These are phyloP conservation scores for Pyrochroa serraticornis DNA, from an alignment of 2,888 invertebrate genomes.

Conservation along the genomic window DNA sequence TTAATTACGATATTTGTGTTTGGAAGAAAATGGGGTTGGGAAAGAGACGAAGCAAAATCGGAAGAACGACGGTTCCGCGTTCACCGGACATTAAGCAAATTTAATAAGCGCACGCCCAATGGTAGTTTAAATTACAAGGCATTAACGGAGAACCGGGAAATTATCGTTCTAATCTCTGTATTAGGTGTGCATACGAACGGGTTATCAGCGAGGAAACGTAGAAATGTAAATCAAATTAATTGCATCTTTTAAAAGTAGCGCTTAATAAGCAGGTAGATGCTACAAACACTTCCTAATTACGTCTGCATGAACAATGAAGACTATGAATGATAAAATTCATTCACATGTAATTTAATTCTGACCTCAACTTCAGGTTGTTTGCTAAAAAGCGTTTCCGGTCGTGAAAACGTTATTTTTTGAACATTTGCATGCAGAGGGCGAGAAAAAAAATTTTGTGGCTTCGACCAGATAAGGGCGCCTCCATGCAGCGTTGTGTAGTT, in stretches of 20 bases:
- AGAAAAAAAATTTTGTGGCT: slow-evolving; percentile 17
- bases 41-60: slow-evolving; percentile 1
- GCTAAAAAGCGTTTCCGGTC: slow-evolving; percentile 41
- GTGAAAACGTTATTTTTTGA: slow-evolving; percentile 23
- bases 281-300: slow-evolving; percentile 41
- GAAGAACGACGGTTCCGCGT: slow-evolving; percentile 8
- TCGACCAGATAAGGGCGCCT: slow-evolving; percentile 47
- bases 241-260: slow-evolving; percentile 35
- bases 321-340: slow-evolving; percentile 41
- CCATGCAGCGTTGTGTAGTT: slow-evolving; percentile 38
- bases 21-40: neutral
- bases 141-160: slow-evolving; percentile 24
- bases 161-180: slow-evolving; percentile 26
- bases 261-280: slow-evolving; percentile 35
- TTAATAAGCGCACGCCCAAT: slow-evolving; percentile 23
- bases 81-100: slow-evolving; percentile 27
- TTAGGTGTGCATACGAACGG: slow-evolving; percentile 22
- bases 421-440: slow-evolving; percentile 15
- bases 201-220: slow-evolving; percentile 33
- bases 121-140: slow-evolving; percentile 29
- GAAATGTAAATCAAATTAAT: slow-evolving; percentile 41
- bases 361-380: slow-evolving; percentile 29
- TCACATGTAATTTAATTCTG: slow-evolving; percentile 42
- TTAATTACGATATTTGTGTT: slow-evolving; percentile 54
- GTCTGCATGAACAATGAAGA: slow-evolving; percentile 36